Base-by-base conservation (phyloP, 2,888 invertebrate genomes). In the Drosophila affinis region DNA sequence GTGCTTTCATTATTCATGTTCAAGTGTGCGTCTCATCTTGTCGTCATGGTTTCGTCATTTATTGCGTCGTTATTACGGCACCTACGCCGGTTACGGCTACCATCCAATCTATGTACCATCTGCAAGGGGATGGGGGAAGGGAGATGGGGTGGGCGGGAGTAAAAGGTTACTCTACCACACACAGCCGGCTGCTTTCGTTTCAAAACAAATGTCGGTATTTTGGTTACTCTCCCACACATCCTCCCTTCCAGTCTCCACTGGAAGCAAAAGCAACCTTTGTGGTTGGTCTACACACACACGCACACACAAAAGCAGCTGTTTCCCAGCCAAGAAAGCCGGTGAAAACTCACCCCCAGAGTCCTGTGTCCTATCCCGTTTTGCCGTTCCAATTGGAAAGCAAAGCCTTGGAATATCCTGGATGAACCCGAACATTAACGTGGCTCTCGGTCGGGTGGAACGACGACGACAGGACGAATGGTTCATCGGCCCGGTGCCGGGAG, bases 31-130 rank as follows among this genome's bases (percentile, higher is more conserved):
- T 89, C 79, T 80, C 88, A 77, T 76, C 77, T 68, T 81, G 82
- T 89, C 79, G 78, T 72, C 74, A 79, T 87, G 81, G 75, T 64
- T 73, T 81, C 87, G 84, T 86, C 89, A 81, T 82, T 87, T 86
- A 81, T 88, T 79, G 81, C 84, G 78, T 84, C 84, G 82, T 81
- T 85, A 86, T 87, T 86, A 82, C 72, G 72, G 83, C 88, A 88
- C 88, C 88, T 75, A 82, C 71, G 39, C n/a, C 64, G 81, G 55
- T 64, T 32, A 27, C 64, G 81, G 55, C 73, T 32, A 27, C 57
- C 52, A 57, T 29, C 32, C 51, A 24, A 39, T 39, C 51, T 29
- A 12, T 17, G 29, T 32, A 54, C 39, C 24, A 32, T 24, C 12
- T 46, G 34, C 47, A 47, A 39, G 39, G 56, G 39, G 39, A 21